These are phyloP conservation scores for Chironomus tentans DNA, from an alignment of 2,888 invertebrate species.

Conservation along the genomic window DNA sequence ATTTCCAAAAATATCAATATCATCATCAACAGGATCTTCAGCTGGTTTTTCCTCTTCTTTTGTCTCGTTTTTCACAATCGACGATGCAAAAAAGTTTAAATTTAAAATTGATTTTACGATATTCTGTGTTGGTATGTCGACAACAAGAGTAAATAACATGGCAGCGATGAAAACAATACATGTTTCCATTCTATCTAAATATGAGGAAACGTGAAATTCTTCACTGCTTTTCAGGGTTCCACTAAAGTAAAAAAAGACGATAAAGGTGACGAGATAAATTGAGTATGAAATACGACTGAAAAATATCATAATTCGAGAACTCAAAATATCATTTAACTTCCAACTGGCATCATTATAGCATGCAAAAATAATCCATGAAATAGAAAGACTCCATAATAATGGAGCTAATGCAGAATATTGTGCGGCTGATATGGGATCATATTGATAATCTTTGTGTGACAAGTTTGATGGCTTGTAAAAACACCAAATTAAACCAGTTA, in stretches of 20 bases:
- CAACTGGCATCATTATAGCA: slow-evolving; percentile 49
- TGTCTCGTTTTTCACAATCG: slow-evolving; percentile 26
- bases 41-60: background rate
- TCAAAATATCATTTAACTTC: slow-evolving; percentile 46
- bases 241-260: slow-evolving; percentile 55
- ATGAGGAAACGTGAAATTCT: slow-evolving; percentile 49
- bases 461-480: slow-evolving; percentile 52
- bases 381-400: slow-evolving; percentile 49
- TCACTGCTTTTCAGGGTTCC: slow-evolving; percentile 52
- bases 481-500: slow-evolving; percentile 41
- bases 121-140: slow-evolving; percentile 58
- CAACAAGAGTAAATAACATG: slow-evolving; percentile 49
- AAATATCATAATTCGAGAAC: slow-evolving; percentile 49
- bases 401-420: slow-evolving; percentile 57
- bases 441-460: slow-evolving; percentile 51
- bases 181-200: slow-evolving; percentile 52
- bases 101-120: slow-evolving; percentile 41
- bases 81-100: slow-evolving; percentile 30
- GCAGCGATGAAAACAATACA: slow-evolving; percentile 46
- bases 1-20: slow-evolving; percentile 20
- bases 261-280: slow-evolving; percentile 55
- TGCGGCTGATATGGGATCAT: slow-evolving; percentile 51
- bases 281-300: slow-evolving; percentile 59
- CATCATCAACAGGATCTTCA: background rate
- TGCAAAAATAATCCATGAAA: slow-evolving; percentile 57